A percentile compares a stretch with the other conserved stretches of the same genome.
Conservation (phyloP, 2,797 vertebrate genomes). For the Anabacerthia variegaticeps region DNA sequence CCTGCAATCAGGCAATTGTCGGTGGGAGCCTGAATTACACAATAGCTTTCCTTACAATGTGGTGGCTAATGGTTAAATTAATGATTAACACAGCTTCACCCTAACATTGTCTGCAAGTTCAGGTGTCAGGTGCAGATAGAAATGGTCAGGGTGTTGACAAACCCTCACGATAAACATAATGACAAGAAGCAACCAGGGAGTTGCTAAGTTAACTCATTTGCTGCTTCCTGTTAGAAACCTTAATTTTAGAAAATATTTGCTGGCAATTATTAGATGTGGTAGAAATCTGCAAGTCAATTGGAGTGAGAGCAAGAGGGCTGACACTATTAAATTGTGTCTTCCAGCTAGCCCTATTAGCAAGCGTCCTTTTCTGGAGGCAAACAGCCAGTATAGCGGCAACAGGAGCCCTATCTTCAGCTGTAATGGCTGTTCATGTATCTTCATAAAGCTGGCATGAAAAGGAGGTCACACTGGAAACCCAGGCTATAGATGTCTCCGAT, state of each 20-base stretch:
- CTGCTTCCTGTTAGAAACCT: constrained; percentile 8
- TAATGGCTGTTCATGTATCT: not conserved
- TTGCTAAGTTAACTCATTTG: not conserved
- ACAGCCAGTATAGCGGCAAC: not conserved
- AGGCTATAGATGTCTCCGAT: not conserved
- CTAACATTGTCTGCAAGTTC: not conserved
- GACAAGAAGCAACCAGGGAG: not conserved
- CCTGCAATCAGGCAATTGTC: not conserved
- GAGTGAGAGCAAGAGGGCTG: not conserved
- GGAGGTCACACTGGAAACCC: not conserved
- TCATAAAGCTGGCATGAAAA: not conserved
- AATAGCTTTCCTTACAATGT: not conserved
- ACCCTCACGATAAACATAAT: not conserved
- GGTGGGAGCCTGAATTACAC: not conserved
- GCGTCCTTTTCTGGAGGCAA: not conserved
- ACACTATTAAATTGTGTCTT: not conserved
- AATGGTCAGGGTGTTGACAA: not conserved
- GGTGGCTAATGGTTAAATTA: not conserved
- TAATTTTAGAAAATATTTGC: constrained; percentile 30
- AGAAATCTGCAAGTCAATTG: not conserved
- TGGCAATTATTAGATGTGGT: not conserved
- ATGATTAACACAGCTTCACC: constrained; percentile 2
- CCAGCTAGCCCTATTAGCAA: not conserved
- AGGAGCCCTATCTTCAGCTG: not conserved
- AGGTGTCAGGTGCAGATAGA: not conserved